A percentile compares a stretch with the other conserved stretches of the same genome.
These are phyloP conservation scores for Ophioninae sp. DNA, from an alignment of 2,888 invertebrate genomes.

Conservation along the genomic window DNA sequence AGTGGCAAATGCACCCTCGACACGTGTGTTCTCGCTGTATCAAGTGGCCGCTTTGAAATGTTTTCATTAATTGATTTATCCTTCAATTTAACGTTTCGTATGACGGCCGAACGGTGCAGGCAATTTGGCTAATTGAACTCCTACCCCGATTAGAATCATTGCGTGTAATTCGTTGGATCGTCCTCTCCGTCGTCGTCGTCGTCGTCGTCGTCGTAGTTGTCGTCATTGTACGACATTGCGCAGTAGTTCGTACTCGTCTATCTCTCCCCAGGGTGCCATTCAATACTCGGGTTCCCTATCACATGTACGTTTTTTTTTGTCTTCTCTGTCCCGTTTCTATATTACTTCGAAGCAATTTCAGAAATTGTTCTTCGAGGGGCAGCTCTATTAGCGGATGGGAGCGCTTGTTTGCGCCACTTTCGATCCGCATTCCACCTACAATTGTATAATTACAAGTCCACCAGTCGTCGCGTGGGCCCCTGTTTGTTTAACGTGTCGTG, in stretches of 20 bases:
- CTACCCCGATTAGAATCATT: constrained; percentile 80
- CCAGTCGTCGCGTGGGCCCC: background rate
- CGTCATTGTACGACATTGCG: constrained; percentile 37
- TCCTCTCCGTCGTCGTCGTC: constrained; percentile 52
- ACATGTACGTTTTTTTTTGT: background rate
- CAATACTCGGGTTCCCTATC: constrained; percentile 45
- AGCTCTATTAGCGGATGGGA: constrained; percentile 50
- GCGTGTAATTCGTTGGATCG: constrained; percentile 69
- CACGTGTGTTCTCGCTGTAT: constrained; percentile 32
- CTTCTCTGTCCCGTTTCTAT: constrained; percentile 7
- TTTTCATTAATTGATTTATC: constrained; percentile 69
- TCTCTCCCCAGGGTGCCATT: constrained; percentile 63
- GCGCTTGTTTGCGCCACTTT: constrained; percentile 24
- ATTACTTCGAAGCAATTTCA: constrained; percentile 48
- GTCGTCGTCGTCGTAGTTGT: constrained; percentile 18
- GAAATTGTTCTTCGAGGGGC: constrained; percentile 52
- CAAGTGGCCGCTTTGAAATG: constrained; percentile 58
- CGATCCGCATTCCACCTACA: constrained; percentile 42
- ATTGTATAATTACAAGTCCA: constrained; percentile 20
- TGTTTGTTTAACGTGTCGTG: background rate
- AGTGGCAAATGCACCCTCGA: constrained; percentile 51
- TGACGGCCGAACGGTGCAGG: constrained; percentile 61
- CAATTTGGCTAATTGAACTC: constrained; percentile 73
- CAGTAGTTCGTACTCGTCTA: constrained; percentile 43
- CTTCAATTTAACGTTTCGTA: constrained; percentile 67